phyloP scores from a whole-genome alignment of 2,888 invertebrate species.

The Torymus tubicola region DNA sequence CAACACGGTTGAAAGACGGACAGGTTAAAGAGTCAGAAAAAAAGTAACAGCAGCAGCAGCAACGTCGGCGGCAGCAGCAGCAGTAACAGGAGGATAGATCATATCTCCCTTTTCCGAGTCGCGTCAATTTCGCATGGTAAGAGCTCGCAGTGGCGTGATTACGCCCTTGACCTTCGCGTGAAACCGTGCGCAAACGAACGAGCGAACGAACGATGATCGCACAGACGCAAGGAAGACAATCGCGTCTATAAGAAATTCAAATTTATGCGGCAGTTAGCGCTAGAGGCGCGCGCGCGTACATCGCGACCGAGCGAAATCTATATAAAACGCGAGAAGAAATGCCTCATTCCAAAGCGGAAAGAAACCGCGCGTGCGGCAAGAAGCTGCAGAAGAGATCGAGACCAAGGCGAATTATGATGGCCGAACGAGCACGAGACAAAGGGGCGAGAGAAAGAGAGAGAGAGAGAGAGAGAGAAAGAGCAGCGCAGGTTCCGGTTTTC shows the following conservation, averaged over 20 bases:
- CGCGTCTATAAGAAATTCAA: conserved; percentile 27
- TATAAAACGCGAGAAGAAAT: conserved; percentile 36
- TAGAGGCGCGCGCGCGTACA: not conserved
- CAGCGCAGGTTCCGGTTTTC: conserved; percentile 52
- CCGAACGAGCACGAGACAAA: conserved; percentile 50
- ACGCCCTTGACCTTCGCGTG: conserved; percentile 54
- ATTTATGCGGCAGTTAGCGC: conserved; percentile 49
- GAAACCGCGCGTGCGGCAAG: conserved; percentile 26
- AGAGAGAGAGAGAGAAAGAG: conserved; percentile 49
- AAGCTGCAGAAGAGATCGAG: conserved; percentile 41
- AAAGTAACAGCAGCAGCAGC: conserved; percentile 2
- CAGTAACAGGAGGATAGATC: conserved; percentile 23
- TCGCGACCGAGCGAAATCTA: not conserved
- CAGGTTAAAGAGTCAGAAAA: conserved; percentile 22
- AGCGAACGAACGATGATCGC: conserved; percentile 8
- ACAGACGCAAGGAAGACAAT: conserved; percentile 31
- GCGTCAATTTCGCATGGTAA: conserved; percentile 45
- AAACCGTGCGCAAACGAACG: conserved; percentile 34
- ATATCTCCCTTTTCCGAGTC: conserved; percentile 48
- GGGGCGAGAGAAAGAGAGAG: conserved; percentile 8
- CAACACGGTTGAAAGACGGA: conserved; percentile 19
- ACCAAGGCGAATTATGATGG: conserved; percentile 54
- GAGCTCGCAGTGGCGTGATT: not conserved
- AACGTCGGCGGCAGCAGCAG: not conserved
- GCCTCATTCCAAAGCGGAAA: conserved; percentile 41